Evolutionary conservation across 2,113 vertebrate genomes (phyloP), one percentile per base, ranked within the genome.

Genomic region (Enhydra lutris): DNA sequence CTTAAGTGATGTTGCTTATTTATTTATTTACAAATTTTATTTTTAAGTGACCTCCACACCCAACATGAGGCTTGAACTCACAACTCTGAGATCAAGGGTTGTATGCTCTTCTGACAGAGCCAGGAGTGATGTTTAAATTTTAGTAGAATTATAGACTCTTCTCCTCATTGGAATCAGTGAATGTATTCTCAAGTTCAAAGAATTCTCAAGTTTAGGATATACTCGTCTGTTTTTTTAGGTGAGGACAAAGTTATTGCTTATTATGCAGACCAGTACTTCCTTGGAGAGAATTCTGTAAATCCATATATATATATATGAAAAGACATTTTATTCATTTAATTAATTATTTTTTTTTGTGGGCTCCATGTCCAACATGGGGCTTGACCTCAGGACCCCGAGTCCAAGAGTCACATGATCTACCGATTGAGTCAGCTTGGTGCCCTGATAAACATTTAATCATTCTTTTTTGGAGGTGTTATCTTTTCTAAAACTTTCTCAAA

Each of bases 401-500:
- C 4, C 42, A 78, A 78, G 26, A 78, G 4, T 31, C 26, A 45
- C 15, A 78, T 18, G 74, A 7, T 47, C 42, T 78, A 31, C 42
- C 5, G 2, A 78, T 26, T 47, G 39, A 78, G 26, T 14, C 15
- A 47, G 74, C 13, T 45, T 18, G 26, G 24, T 18, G 15, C 26
- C 42, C 26, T 45, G 42, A 78, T 47, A 47, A 78, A 52, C 47
- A 63, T 50, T 83, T 42, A n/a, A 36, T 39, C 20, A 80, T 26
- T 14, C 45, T 45, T 91, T 89, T 90, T 78, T 29, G 12, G 3
- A 26, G 23, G 34, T 71, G 6, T 29, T 92, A 31, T 71, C 3
- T 79, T 83, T 79, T 92, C 61, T 84, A 65, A 34, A 89, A 79
- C 42, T 85, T 83, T 80, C 50, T 89, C 59, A 97, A 50, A 79